phyloP scores from a whole-genome alignment of 2,113 vertebrate genomes.

The Taurulus bubalis region DNA sequence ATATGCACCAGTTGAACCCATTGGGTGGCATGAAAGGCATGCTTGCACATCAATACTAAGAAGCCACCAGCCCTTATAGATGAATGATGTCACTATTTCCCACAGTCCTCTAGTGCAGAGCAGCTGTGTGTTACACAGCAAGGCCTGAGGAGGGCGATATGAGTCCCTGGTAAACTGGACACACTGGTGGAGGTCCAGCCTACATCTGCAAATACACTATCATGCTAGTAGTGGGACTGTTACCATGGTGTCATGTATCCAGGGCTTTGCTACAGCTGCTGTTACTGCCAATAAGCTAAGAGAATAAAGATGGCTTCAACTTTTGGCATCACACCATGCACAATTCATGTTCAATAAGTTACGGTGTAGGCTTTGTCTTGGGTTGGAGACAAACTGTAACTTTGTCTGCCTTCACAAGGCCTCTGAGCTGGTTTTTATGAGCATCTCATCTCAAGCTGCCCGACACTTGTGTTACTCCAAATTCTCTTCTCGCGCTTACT shows the following conservation, averaged over 20 bases:
- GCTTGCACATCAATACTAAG: slow-evolving; percentile 22
- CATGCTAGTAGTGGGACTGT: not conserved
- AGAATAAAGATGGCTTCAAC: slow-evolving; percentile 28
- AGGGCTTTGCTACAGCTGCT: slow-evolving; percentile 23
- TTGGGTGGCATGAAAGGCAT: slow-evolving; percentile 16
- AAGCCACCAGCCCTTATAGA: slow-evolving; percentile 10
- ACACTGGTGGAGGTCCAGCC: slow-evolving; percentile 15
- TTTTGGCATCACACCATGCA: not conserved
- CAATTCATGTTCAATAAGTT: not conserved
- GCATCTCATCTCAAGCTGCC: not conserved
- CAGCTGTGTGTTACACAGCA: slow-evolving; percentile 42
- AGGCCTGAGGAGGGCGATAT: slow-evolving; percentile 72
- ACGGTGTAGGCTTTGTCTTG: not conserved
- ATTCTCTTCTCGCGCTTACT: slow-evolving; percentile 1
- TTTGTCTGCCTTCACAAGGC: not conserved
- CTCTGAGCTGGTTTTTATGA: not conserved
- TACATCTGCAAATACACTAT: slow-evolving; percentile 43
- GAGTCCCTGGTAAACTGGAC: slow-evolving; percentile 48
- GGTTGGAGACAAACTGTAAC: not conserved
- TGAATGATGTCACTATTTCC: slow-evolving; percentile 74
- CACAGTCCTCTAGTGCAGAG: slow-evolving; percentile 59
- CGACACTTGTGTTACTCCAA: not conserved
- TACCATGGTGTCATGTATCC: slow-evolving; percentile 15
- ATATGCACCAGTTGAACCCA: slow-evolving; percentile 29
- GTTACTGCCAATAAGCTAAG: not conserved